Conservation (phyloP, 2,113 vertebrate genomes). For the Tiliqua scincoides region DNA sequence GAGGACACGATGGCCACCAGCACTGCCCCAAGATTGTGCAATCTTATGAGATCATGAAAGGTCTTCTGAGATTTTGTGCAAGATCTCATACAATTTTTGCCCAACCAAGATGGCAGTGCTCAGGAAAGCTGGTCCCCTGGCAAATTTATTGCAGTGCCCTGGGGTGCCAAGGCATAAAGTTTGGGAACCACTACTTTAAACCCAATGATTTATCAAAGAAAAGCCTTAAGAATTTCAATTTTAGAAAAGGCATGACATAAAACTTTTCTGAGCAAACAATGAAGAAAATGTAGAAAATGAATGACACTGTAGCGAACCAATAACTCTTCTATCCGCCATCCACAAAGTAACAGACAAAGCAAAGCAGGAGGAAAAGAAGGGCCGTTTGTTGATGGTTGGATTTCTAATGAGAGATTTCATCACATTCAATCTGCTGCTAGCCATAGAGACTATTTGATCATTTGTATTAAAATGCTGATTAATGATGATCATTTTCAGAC, state of each 20-base stretch:
- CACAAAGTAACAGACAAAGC: neutral
- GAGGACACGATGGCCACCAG: too few relatives aligned
- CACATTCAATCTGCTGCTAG: conserved; percentile 49
- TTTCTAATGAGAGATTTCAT: conserved; percentile 34
- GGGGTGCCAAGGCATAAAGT: too few relatives aligned
- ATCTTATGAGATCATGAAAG: too few relatives aligned
- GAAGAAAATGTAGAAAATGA: neutral
- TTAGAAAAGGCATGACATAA: neutral
- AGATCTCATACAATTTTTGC: too few relatives aligned
- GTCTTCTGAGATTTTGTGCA: too few relatives aligned
- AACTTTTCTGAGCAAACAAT: neutral
- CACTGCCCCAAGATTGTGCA: too few relatives aligned
- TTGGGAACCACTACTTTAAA: too few relatives aligned
- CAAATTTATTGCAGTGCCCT: too few relatives aligned
- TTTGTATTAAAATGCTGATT: conserved; percentile 61
- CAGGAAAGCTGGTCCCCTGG: too few relatives aligned
- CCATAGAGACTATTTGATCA: conserved; percentile 49
- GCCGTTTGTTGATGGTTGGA: conserved; percentile 26
- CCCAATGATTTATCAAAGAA: neutral
- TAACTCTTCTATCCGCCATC: neutral
- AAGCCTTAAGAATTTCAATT: neutral
- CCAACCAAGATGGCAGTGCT: too few relatives aligned
- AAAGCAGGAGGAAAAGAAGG: neutral
- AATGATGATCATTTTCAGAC: conserved; percentile 67
- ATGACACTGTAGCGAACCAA: neutral